Conservation (phyloP, 2,888 invertebrate species). For the Trypoxylon attenuatum region DNA sequence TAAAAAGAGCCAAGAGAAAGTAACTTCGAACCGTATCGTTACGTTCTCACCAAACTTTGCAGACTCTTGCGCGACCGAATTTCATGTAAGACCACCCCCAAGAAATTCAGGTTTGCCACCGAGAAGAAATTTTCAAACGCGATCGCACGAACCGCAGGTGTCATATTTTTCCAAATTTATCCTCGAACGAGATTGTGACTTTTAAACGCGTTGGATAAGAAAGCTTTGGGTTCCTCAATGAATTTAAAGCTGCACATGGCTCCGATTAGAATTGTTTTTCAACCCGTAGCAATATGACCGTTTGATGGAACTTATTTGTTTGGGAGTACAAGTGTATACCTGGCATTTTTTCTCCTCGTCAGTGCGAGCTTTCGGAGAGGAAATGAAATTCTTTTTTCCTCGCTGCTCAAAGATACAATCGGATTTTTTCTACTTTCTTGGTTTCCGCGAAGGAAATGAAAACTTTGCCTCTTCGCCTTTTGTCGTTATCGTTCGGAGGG, state of each 20-base stretch:
- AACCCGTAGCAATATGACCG: slow-evolving; percentile 11
- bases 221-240: no score
- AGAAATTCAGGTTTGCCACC: no score
- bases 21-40: neutral
- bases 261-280: slow-evolving; percentile 18
- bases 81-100: no score
- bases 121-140: no score
- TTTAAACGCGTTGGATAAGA: no score
- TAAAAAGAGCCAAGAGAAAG: neutral
- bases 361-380: slow-evolving; percentile 44
- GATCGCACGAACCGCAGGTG: no score
- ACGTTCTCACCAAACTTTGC: neutral
- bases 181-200: no score
- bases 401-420: slow-evolving; percentile 49
- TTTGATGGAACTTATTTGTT: slow-evolving; percentile 40
- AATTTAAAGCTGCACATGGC: no score
- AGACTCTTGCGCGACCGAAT: no score
- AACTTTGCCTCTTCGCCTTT: slow-evolving; percentile 24
- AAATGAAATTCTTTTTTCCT: slow-evolving; percentile 55
- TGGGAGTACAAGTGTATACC: slow-evolving; percentile 17
- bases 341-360: slow-evolving; percentile 28
- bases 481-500: no score
- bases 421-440: slow-evolving; percentile 35
- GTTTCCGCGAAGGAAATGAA: slow-evolving; percentile 35
- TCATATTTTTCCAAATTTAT: no score